These are phyloP conservation scores for Vulpes lagopus DNA, from an alignment of 2,113 vertebrate genomes.

Conservation along the genomic window DNA sequence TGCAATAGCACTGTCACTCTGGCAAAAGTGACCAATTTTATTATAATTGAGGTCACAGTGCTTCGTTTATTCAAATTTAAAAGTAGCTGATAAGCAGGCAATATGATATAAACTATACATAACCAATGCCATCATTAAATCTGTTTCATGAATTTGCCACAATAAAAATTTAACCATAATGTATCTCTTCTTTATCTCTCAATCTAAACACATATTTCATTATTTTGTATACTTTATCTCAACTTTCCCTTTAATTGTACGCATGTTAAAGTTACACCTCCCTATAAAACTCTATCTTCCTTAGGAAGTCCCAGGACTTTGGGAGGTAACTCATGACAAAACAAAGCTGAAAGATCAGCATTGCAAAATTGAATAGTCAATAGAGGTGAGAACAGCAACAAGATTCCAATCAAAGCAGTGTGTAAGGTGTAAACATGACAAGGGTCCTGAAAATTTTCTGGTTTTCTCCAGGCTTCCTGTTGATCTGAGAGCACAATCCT, in stretches of 20 bases:
- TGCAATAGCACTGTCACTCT: slow-evolving; percentile 1
- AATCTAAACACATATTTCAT: background rate
- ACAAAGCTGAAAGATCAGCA: background rate
- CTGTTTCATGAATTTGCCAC: background rate
- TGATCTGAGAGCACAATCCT: background rate
- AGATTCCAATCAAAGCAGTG: accelerated
- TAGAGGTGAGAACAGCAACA: accelerated
- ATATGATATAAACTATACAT: background rate
- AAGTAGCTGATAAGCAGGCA: background rate
- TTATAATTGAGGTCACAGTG: slow-evolving; percentile 61
- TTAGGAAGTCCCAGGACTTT: background rate
- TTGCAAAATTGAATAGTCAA: accelerated
- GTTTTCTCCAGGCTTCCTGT: background rate
- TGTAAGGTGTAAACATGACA: background rate
- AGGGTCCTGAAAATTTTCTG: background rate
- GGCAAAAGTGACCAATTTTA: slow-evolving; percentile 49
- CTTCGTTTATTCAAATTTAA: slow-evolving; percentile 45
- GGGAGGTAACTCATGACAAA: background rate
- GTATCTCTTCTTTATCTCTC: background rate
- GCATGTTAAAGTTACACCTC: background rate
- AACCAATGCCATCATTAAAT: background rate
- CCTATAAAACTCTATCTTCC: background rate
- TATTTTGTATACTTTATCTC: background rate
- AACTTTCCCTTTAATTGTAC: background rate
- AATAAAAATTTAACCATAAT: background rate